phyloP scores from a whole-genome alignment of 2,888 invertebrate genomes.

The Altica lythri region DNA sequence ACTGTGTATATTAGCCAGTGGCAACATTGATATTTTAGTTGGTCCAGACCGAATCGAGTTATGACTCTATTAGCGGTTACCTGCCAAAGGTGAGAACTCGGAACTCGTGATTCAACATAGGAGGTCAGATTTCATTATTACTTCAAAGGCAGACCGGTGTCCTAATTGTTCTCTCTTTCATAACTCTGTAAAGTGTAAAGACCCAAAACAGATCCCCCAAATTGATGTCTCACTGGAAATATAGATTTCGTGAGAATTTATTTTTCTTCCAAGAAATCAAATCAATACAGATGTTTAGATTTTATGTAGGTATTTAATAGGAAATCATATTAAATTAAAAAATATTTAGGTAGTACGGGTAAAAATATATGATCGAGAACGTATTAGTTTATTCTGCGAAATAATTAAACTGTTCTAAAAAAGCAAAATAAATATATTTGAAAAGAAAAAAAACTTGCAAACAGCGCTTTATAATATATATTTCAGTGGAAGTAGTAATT shows the following conservation, averaged over 20 bases:
- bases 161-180: constrained; percentile 37
- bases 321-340: too few species aligned
- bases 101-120: constrained; percentile 40
- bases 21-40: constrained; percentile 28
- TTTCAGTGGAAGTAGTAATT: too few species aligned
- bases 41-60: constrained; percentile 36
- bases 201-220: constrained; percentile 23
- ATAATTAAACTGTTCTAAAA: too few species aligned
- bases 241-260: constrained; percentile 25
- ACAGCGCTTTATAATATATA: too few species aligned
- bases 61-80: constrained; percentile 51
- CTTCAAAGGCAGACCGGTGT: constrained; percentile 37
- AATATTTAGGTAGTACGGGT: too few species aligned
- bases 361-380: too few species aligned
- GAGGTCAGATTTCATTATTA: constrained; percentile 42
- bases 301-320: too few species aligned
- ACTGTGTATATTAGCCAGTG: constrained; percentile 15
- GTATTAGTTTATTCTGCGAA: too few species aligned
- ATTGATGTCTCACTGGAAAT: constrained; percentile 20
- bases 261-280: constrained; percentile 8
- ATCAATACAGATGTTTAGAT: too few species aligned
- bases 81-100: constrained; percentile 44
- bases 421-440: too few species aligned
- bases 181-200: constrained; percentile 27
- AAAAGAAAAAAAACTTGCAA: too few species aligned